A percentile compares a stretch with the other conserved stretches of the same genome.
These are phyloP conservation scores for Drosophila pectinifera DNA, from an alignment of 1,140 invertebrate genomes.

Conservation along the genomic window DNA sequence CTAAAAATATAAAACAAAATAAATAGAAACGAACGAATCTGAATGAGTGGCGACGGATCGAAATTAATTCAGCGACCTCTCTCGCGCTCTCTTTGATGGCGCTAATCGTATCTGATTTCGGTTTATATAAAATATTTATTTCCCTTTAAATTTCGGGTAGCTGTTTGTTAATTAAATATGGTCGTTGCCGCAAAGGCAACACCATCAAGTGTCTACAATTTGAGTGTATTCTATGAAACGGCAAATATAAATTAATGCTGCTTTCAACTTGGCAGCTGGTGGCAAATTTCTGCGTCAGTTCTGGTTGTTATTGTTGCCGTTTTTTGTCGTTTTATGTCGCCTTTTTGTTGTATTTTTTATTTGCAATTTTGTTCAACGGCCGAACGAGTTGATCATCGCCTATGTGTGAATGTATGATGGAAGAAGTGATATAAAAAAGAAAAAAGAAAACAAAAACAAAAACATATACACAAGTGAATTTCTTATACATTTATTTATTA, in stretches of 20 bases:
- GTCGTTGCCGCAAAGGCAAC: background rate
- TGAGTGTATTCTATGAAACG: slow-evolving; percentile 31
- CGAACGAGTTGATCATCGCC: slow-evolving; percentile 59
- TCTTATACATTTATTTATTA: slow-evolving; percentile 30
- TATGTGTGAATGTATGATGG: slow-evolving; percentile 50
- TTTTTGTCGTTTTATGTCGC: slow-evolving; percentile 11
- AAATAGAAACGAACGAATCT: slow-evolving; percentile 42
- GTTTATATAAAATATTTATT: slow-evolving; percentile 43
- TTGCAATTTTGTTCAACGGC: slow-evolving; percentile 55
- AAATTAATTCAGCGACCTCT: slow-evolving; percentile 19
- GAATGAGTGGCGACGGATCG: slow-evolving; percentile 32
- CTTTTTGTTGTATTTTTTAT: slow-evolving; percentile 56
- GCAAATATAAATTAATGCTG: slow-evolving; percentile 55
- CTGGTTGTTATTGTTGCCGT: slow-evolving; percentile 37
- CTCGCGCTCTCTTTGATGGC: slow-evolving; percentile 41
- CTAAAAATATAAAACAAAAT: slow-evolving; percentile 60
- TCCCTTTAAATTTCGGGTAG: slow-evolving; percentile 27
- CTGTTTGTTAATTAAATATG: slow-evolving; percentile 39
- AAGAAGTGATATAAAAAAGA: slow-evolving; percentile 75
- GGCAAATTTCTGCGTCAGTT: slow-evolving; percentile 69
- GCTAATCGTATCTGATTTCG: slow-evolving; percentile 60
- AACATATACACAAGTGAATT: slow-evolving; percentile 9
- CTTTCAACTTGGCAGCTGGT: slow-evolving; percentile 69
- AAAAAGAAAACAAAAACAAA: too few species aligned
- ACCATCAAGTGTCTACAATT: slow-evolving; percentile 36